Evolutionary conservation across 2,888 invertebrate species (phyloP).

Genomic region (Xanthia icteritia): DNA sequence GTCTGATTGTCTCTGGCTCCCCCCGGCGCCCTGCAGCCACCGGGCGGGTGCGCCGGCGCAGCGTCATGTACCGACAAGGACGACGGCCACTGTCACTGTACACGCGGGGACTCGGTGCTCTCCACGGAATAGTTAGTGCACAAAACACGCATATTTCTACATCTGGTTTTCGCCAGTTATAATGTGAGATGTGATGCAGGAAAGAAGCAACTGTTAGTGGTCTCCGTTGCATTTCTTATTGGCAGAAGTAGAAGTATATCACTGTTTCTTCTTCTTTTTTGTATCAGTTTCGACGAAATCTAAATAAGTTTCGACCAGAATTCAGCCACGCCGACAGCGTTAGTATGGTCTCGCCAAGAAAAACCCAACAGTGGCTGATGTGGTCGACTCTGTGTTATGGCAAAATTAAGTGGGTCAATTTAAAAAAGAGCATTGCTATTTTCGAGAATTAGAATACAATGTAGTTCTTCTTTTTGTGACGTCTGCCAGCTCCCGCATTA

Average conservation of each 20-base stretch:
- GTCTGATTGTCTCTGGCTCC: slow-evolving; percentile 38
- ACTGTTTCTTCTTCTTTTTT: not conserved
- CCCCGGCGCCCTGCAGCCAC: slow-evolving; percentile 7
- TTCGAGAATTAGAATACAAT: not conserved
- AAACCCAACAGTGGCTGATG: not conserved
- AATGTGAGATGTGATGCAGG: not conserved
- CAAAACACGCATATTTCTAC: slow-evolving; percentile 15
- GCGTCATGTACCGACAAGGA: slow-evolving; percentile 60
- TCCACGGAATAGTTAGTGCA: slow-evolving; percentile 19
- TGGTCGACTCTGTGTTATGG: not conserved
- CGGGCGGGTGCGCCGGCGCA: slow-evolving; percentile 55
- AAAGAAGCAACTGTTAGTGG: not conserved
- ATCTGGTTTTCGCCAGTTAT: not conserved
- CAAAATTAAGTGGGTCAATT: not conserved
- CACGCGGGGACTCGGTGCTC: slow-evolving; percentile 37
- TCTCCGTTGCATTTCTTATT: not conserved
- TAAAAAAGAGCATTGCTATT: not conserved
- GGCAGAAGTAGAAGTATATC: not conserved
- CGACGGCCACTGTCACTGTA: slow-evolving; percentile 56
- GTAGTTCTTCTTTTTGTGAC: not conserved
- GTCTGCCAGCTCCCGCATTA: too few species aligned
- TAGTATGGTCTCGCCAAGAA: not conserved
- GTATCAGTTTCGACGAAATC: not conserved
- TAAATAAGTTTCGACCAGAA: not conserved
- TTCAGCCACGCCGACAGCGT: not conserved